Conservation (phyloP, 2,113 vertebrate genomes). For the Vireo altiloquus region DNA sequence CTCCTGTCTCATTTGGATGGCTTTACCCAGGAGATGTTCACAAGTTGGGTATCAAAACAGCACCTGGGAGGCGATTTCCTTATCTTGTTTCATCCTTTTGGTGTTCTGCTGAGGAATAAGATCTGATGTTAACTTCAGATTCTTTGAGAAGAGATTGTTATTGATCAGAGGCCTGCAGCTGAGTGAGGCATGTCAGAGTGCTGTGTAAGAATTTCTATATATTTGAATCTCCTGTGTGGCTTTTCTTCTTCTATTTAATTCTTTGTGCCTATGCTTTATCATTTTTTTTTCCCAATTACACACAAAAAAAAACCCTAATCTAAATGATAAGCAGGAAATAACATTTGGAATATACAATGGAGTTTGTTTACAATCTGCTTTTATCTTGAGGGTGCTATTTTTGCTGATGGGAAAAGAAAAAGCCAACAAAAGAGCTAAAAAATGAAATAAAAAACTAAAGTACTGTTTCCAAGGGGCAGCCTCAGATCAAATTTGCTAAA, state of each 20-base stretch:
- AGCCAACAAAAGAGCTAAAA: not conserved
- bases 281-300: not conserved
- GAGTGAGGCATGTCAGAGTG: not conserved
- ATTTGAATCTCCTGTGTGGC: not conserved
- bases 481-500: not conserved
- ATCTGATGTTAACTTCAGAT: slow-evolving; percentile 22
- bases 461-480: not conserved
- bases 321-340: not conserved
- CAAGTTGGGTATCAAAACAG: slow-evolving; percentile 8
- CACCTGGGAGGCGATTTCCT: slow-evolving; percentile 3
- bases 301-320: not conserved
- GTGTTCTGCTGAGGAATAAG: not conserved
- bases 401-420: not conserved
- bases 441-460: not conserved
- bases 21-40: not conserved
- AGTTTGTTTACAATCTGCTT: not conserved
- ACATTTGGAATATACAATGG: not conserved
- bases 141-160: slow-evolving; percentile 34
- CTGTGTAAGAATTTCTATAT: not conserved
- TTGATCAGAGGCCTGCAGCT: slow-evolving; percentile 13
- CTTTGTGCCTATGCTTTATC: not conserved
- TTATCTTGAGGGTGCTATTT: not conserved
- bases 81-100: not conserved
- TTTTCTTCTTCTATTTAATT: not conserved
- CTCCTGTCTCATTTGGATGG: not conserved